A percentile compares a stretch with the other conserved stretches of the same genome.
These are phyloP conservation scores for Orthonyx spaldingii DNA, from an alignment of 2,113 vertebrate species.

Conservation along the genomic window DNA sequence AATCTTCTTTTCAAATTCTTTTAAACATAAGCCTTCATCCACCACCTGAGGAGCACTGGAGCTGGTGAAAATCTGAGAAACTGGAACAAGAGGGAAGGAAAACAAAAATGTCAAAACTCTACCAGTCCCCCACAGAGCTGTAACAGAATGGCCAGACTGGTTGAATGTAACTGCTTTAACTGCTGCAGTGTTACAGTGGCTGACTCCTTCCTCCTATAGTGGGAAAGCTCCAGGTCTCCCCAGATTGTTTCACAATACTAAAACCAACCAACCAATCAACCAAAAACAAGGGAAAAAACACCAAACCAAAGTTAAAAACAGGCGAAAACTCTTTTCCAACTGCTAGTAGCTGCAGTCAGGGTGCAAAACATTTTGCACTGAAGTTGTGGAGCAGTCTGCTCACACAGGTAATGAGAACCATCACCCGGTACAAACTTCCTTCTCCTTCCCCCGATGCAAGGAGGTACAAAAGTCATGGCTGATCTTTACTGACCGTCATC, in stretches of 20 bases:
- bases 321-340: neutral
- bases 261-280: neutral
- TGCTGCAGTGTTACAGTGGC: neutral
- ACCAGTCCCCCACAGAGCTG: neutral
- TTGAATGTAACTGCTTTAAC: neutral
- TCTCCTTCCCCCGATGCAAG: neutral
- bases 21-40: conserved; percentile 40
- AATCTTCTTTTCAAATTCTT: conserved; percentile 74
- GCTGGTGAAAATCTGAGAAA: conserved; percentile 75
- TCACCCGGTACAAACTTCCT: neutral
- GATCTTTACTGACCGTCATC: neutral
- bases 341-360: neutral
- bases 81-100: conserved; percentile 45
- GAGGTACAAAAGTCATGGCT: neutral
- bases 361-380: neutral
- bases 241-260: neutral
- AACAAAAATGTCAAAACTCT: neutral
- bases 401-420: neutral
- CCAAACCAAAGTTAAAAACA: neutral
- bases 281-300: neutral
- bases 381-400: neutral
- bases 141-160: neutral
- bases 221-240: neutral
- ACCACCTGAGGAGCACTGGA: conserved; percentile 40
- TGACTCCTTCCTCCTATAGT: neutral